Evolutionary conservation across 2,113 vertebrate genomes (phyloP), one percentile per base, ranked within the genome.

Genomic region (Cebidichthys violaceus): DNA sequence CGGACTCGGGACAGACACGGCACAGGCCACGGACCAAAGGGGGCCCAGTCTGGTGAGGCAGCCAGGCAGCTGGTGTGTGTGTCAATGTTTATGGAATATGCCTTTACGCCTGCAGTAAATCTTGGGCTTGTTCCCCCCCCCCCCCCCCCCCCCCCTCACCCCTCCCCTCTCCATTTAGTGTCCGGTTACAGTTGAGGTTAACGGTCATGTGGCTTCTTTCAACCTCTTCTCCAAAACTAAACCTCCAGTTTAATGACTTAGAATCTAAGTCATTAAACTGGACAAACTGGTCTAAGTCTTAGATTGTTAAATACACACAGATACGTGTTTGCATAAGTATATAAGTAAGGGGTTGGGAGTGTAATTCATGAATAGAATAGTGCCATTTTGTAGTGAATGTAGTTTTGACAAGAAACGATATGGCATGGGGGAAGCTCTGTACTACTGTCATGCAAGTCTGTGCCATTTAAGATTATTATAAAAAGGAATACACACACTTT

Each of bases 71-170:
- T 94, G 94, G 92, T 82, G 86, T 92, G 89, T 93, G 85, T 95
- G 92, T 95, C 94, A 94, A 94, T 95, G 95, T 96, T 95, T 95
- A 94, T 94, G 89, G 94, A 95, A 94, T 95, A 94, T 93, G 92
- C 84, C 88, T 94, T 95, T 93, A 94, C 86, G 77, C 89, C 85
- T 29, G 68, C 93, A 86, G 92, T 95, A 94, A 94, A 95, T 95
- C 91, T 93, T 86, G 35, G 71, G 76, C 94, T 95, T 45, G 87
- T 90, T 87, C 88, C 57, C 67, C 52, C 10, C 35, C 24, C 86
- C 45, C 13, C 9, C 52, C 47, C 47, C 33, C 5, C 35, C 52
- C 70, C 71, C n/a, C n/a, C n/a, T n/a, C 17, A 22, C 50, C 45
- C 45, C 33, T 35, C 35, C 52, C 70, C 71, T n/a, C n/a, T 50